Evolutionary conservation across 2,888 invertebrate genomes (phyloP).

Genomic region (Rhopalosiphum nymphaeae): DNA sequence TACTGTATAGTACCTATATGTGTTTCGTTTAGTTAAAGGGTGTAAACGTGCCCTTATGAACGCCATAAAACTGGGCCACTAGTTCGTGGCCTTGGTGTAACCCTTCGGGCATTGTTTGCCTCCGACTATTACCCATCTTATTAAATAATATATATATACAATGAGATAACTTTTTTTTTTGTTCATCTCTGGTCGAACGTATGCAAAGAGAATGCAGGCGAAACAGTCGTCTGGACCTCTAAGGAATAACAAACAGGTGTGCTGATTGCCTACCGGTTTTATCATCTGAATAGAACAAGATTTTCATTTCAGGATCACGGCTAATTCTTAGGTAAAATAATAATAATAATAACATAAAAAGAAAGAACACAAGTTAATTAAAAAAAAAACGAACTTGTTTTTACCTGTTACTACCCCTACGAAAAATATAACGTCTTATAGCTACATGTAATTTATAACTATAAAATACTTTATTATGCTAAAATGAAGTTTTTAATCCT

Average conservation of each 20-base stretch:
- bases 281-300: constrained; percentile 31
- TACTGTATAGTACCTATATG: neutral
- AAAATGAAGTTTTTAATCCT: constrained; percentile 22
- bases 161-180: constrained; percentile 36
- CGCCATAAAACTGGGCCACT: constrained; percentile 60
- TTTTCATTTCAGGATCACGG: constrained; percentile 17
- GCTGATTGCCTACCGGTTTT: constrained; percentile 58
- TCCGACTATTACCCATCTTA: constrained; percentile 9
- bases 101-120: constrained; percentile 52
- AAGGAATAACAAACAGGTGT: constrained; percentile 54
- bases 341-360: constrained; percentile 31
- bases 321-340: constrained; percentile 34
- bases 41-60: constrained; percentile 60
- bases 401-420: constrained; percentile 53
- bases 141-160: constrained; percentile 35
- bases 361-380: constrained; percentile 18
- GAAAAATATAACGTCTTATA: neutral
- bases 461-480: constrained; percentile 31
- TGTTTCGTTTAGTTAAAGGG: neutral
- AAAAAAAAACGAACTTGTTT: constrained; percentile 36
- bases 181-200: constrained; percentile 33
- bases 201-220: constrained; percentile 51
- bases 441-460: neutral
- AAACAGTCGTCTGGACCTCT: constrained; percentile 27
- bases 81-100: constrained; percentile 62